phyloP scores from a whole-genome alignment of 1,140 invertebrate species.

The Drosophila setifemur region DNA sequence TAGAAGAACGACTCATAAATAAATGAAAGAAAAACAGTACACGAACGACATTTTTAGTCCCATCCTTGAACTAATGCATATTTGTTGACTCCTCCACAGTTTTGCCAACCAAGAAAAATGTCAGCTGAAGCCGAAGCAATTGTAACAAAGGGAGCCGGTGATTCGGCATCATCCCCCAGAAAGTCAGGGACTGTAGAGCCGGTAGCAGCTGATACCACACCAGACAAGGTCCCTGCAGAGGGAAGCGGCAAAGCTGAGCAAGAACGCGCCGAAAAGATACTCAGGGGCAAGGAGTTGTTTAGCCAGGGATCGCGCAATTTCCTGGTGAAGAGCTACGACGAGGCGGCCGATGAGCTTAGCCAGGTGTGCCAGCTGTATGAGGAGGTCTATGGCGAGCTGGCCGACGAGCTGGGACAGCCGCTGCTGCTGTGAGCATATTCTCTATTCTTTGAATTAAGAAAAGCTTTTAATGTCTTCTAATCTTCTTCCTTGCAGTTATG shows the following conservation, averaged over 20 bases:
- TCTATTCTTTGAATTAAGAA: no score
- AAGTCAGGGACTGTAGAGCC: constrained; percentile 40
- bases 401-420: constrained; percentile 89
- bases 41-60: no score
- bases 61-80: no score
- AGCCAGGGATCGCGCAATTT: constrained; percentile 89
- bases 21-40: no score
- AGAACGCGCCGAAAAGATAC: constrained; percentile 65
- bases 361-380: constrained; percentile 87
- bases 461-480: background rate
- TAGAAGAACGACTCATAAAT: no score
- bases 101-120: constrained; percentile 35
- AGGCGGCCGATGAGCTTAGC: constrained; percentile 87
- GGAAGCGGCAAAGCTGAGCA: constrained; percentile 32
- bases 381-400: constrained; percentile 87
- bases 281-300: constrained; percentile 82
- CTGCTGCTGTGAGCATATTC: constrained; percentile 85
- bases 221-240: constrained; percentile 37
- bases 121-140: constrained; percentile 76
- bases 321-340: constrained; percentile 87
- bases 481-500: constrained; percentile 58
- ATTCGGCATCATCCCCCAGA: constrained; percentile 43
- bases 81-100: no score
- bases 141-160: constrained; percentile 49
- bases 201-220: constrained; percentile 60